Conservation (phyloP, 64 coral and sea anemone genomes). For the Hydrozoanthus tunicans region DNA sequence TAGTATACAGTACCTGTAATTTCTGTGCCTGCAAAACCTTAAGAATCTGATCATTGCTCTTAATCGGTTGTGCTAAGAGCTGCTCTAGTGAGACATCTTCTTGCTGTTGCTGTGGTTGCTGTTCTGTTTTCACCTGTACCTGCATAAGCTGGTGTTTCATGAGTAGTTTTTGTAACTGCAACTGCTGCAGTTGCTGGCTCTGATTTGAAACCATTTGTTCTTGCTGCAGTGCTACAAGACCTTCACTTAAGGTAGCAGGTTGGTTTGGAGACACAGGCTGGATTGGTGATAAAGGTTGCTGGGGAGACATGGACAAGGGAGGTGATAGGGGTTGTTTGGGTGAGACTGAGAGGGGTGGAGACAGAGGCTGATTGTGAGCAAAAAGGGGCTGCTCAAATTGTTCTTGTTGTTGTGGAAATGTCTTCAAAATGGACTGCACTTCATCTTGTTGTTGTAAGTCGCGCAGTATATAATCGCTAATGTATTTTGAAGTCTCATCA, state of each 20-base stretch:
- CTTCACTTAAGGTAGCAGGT: neutral
- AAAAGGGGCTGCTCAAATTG: constrained; percentile 2
- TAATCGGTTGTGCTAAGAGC: constrained; percentile 4
- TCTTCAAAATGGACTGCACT: constrained; percentile 25
- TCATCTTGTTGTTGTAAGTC: constrained; percentile 10
- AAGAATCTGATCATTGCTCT: constrained; percentile 34
- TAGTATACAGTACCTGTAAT: constrained; percentile 13
- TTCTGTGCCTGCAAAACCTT: constrained; percentile 47
- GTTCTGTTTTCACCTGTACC: constrained; percentile 43
- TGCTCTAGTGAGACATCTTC: constrained; percentile 44
- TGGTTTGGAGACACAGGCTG: constrained; percentile 2
- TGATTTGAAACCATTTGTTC: neutral
- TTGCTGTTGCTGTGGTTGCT: neutral
- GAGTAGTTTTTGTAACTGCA: constrained; percentile 36
- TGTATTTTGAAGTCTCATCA: constrained; percentile 49
- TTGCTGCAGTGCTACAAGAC: constrained; percentile 2
- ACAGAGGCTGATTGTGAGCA: constrained; percentile 5
- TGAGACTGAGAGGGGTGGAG: constrained; percentile 33
- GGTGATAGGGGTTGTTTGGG: constrained; percentile 45
- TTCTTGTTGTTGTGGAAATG: constrained; percentile 30
- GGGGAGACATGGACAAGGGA: constrained; percentile 18
- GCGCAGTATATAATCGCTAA: constrained; percentile 43
- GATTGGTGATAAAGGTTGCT: constrained; percentile 41
- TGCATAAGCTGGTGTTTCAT: constrained; percentile 66
- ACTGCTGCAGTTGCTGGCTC: constrained; percentile 21